Conservation (phyloP, 2,888 invertebrate species). For the Nebria salina region DNA sequence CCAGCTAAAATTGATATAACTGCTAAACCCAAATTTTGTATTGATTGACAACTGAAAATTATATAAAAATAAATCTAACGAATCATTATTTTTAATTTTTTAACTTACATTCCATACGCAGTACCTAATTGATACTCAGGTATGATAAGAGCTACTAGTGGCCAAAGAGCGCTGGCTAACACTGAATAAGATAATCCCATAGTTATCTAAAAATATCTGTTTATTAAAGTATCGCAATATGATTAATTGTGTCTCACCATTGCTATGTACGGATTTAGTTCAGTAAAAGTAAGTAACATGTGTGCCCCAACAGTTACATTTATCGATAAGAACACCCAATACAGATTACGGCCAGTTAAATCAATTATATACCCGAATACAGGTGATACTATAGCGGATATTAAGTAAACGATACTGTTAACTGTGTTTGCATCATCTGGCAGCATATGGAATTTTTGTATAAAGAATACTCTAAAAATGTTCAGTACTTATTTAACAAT, state of each 20-base stretch:
- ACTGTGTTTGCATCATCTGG: slow-evolving; percentile 83
- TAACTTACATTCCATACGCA: slow-evolving; percentile 94
- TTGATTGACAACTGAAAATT: slow-evolving; percentile 84
- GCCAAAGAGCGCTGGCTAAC: slow-evolving; percentile 95
- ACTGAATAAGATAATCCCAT: slow-evolving; percentile 93
- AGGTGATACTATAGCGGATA: slow-evolving; percentile 88
- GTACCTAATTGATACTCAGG: slow-evolving; percentile 94
- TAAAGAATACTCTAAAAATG: slow-evolving; percentile 83
- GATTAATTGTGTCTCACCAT: slow-evolving; percentile 63
- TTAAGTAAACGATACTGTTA: slow-evolving; percentile 85
- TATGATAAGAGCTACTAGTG: slow-evolving; percentile 89
- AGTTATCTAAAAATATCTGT: slow-evolving; percentile 65
- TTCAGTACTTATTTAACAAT: too few species aligned
- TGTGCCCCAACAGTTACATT: slow-evolving; percentile 72
- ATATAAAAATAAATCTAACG: slow-evolving; percentile 22
- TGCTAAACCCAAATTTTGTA: slow-evolving; percentile 94
- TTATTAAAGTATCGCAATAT: too few species aligned
- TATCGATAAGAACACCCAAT: slow-evolving; percentile 88
- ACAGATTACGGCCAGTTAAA: slow-evolving; percentile 87
- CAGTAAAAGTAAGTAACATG: slow-evolving; percentile 70
- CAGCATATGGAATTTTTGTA: slow-evolving; percentile 78
- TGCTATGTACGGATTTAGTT: slow-evolving; percentile 72
- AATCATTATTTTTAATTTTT: slow-evolving; percentile 17
- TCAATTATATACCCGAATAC: slow-evolving; percentile 90
- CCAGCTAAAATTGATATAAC: slow-evolving; percentile 87